Base-by-base conservation (phyloP, 2,888 invertebrate genomes). In the Rhingia campestris region DNA sequence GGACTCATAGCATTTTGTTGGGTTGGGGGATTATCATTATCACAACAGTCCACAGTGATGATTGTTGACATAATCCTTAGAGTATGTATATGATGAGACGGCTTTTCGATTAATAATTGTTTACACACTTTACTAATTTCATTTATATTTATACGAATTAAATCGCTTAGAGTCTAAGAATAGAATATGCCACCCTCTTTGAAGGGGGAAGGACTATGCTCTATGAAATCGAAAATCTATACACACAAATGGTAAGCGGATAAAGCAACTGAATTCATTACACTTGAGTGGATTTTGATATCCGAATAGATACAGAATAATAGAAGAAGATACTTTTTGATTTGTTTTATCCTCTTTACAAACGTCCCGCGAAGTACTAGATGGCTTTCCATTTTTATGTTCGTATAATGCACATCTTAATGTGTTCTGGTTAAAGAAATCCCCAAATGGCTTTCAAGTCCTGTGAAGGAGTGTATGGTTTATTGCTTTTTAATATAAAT, bases 181-280 rank as follows among this genome's bases (percentile, higher is more conserved):
- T 30, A 30, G 49, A n/a, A 35, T 22, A 22, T 22, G 22, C 22
- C 64, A 37, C 22, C 39, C 6, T 47, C 54, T 37, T 30, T 41
- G 39, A 4, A 2, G 12, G 7, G 2, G 32, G 4, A 37, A 37
- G 14, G 12, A 37, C 12, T 37, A 37, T 30, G 30, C 30, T 32
- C 10, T 4, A 9, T 3, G 30, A 30, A 64, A 61, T 81, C 61
- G 12, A 61, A 47, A 81, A 61, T 77, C 77, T 51, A 66, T 56
- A 53, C 56, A 82, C 69, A 82, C 22, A 22, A 22, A 22, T 22
- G 22, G 64, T 82, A 82, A 84, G 80, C 70, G 84, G 84, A 84
- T 84, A 84, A 80, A 84, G 69, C 80, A 84, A 80, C 84, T 84
- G 84, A 80, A 84, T 84, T 75, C 80, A 84, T 80, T 75, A 75